phyloP scores from a whole-genome alignment of 1,140 invertebrate genomes.

The Oncopodura yosiiana region DNA sequence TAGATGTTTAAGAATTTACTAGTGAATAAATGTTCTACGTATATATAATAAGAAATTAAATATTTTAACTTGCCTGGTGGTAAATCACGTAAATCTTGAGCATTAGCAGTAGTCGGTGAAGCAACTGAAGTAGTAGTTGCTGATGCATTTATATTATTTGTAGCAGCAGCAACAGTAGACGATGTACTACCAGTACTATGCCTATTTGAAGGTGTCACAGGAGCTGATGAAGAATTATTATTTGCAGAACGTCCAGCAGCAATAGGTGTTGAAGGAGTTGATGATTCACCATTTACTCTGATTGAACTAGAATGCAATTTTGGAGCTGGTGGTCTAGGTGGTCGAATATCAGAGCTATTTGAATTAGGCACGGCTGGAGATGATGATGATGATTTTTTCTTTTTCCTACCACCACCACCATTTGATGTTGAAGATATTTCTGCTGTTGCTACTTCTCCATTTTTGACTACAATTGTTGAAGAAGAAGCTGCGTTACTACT shows the following conservation, averaged over 20 bases:
- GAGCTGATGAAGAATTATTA: neutral
- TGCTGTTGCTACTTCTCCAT: constrained; percentile 9
- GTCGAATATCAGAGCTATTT: neutral
- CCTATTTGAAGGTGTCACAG: neutral
- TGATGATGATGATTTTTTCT: neutral
- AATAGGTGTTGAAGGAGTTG: neutral
- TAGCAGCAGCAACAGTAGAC: neutral
- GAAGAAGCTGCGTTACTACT: neutral
- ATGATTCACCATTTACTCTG: neutral
- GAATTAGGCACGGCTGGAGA: constrained; percentile 9
- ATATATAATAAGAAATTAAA: too few species aligned
- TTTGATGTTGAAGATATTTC: neutral
- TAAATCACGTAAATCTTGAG: too few species aligned
- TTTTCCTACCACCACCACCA: neutral
- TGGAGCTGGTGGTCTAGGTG: neutral
- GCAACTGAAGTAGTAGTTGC: neutral
- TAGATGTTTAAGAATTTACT: too few species aligned
- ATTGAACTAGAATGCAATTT: neutral
- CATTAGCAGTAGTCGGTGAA: neutral
- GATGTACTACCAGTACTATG: neutral
- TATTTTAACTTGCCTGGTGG: too few species aligned
- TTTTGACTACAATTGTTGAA: neutral
- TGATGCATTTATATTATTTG: neutral
- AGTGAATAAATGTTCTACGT: too few species aligned
- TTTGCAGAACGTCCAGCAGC: neutral